Evolutionary conservation across 2,113 vertebrate genomes (phyloP).

Genomic region (Trinectes maculatus): DNA sequence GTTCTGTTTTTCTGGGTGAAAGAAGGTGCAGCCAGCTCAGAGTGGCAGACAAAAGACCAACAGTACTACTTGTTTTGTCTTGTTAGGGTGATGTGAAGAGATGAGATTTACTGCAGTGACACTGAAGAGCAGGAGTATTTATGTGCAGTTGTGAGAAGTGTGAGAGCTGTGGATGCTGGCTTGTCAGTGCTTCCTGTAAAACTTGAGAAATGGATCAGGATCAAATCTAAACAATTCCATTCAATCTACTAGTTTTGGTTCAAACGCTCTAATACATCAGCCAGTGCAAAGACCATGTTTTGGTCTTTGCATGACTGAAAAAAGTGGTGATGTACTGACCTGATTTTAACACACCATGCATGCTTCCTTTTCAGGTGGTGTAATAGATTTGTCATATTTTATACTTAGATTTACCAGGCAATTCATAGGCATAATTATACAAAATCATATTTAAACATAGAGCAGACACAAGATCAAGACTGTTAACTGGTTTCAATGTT

Average conservation of each 20-base stretch:
- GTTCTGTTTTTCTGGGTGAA: constrained; percentile 1
- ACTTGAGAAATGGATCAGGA: not conserved
- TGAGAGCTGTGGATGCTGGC: not conserved
- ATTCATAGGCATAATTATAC: too few species aligned
- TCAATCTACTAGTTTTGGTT: not conserved
- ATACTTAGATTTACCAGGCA: too few species aligned
- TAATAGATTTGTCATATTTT: not conserved
- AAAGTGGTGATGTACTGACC: too few species aligned
- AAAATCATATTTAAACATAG: too few species aligned
- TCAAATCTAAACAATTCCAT: not conserved
- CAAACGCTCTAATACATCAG: not conserved
- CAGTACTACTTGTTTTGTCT: constrained; percentile 3
- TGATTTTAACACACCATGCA: not conserved
- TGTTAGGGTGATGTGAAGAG: not conserved
- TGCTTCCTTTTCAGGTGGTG: not conserved
- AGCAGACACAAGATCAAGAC: too few species aligned
- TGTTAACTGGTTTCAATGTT: too few species aligned
- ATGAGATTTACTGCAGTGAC: not conserved
- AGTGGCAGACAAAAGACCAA: not conserved
- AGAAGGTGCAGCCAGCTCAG: constrained; percentile 11
- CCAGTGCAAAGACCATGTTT: not conserved
- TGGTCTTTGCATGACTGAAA: not conserved
- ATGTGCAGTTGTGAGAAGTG: not conserved
- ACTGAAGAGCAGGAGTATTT: constrained; percentile 4
- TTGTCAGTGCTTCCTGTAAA: not conserved